These are phyloP conservation scores for Chroicocephalus ridibundus DNA, from an alignment of 2,113 vertebrate species.

Conservation along the genomic window DNA sequence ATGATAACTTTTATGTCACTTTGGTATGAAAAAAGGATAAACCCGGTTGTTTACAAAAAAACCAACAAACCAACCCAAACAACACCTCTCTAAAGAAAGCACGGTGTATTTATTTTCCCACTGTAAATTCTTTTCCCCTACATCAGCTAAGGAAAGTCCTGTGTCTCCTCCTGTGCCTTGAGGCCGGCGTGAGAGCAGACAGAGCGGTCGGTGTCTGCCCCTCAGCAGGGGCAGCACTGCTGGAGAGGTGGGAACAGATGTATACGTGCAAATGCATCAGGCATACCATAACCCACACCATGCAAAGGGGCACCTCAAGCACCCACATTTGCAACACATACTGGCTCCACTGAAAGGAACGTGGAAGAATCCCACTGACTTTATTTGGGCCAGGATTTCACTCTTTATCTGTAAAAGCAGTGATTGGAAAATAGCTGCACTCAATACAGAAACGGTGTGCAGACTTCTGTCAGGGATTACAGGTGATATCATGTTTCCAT, in stretches of 20 bases:
- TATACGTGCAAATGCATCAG: rapidly evolving
- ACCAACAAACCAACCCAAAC: neutral
- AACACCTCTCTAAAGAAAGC: neutral
- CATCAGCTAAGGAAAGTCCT: neutral
- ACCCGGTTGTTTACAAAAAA: neutral
- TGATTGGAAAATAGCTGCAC: neutral
- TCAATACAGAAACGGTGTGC: neutral
- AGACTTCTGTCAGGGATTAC: neutral
- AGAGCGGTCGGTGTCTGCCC: neutral
- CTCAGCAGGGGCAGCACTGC: neutral
- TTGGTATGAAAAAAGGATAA: neutral
- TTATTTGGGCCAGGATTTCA: neutral
- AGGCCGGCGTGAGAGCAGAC: neutral
- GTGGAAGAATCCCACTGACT: neutral
- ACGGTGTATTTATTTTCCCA: neutral
- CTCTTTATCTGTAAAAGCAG: neutral
- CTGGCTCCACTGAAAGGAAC: neutral
- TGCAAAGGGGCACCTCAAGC: neutral
- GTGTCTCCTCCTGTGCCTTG: neutral
- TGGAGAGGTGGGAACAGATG: neutral
- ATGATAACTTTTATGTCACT: neutral
- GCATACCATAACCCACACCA: neutral
- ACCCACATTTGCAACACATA: neutral
- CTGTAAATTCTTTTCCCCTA: neutral
- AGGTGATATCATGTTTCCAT: neutral